Evolutionary conservation across 1,140 invertebrate genomes (phyloP).

Genomic region (Lordiphosa stackelbergi): DNA sequence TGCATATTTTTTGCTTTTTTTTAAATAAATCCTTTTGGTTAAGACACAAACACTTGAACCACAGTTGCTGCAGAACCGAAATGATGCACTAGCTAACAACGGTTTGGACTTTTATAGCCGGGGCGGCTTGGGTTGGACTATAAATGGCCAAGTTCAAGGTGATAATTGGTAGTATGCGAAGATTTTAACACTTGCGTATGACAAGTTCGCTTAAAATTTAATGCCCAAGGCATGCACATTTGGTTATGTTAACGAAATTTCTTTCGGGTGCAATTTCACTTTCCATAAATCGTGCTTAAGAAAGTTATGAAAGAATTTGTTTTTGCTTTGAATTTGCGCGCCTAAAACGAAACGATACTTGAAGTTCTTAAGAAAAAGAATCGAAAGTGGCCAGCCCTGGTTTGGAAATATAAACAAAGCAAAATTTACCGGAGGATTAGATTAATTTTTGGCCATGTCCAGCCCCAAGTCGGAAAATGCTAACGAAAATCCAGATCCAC

Average conservation of each 20-base stretch:
- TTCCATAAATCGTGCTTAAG: slow-evolving; percentile 49
- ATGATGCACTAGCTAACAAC: slow-evolving; percentile 45
- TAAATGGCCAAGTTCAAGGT: slow-evolving; percentile 49
- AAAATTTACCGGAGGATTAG: no score
- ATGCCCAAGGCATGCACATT: slow-evolving; percentile 62
- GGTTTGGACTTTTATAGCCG: slow-evolving; percentile 42
- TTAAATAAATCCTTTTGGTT: slow-evolving; percentile 28
- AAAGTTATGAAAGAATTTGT: no score
- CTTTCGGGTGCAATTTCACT: slow-evolving; percentile 69
- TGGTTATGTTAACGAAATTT: slow-evolving; percentile 57
- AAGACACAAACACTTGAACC: slow-evolving; percentile 32
- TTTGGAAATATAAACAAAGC: no score
- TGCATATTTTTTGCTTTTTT: slow-evolving; percentile 40
- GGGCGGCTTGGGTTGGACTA: no score
- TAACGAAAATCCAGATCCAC: slow-evolving; percentile 81
- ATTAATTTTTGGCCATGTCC: slow-evolving; percentile 31
- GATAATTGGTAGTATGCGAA: slow-evolving; percentile 57
- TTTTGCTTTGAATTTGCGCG: no score
- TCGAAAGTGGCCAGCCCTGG: no score
- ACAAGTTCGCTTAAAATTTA: slow-evolving; percentile 37
- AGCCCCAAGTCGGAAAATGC: slow-evolving; percentile 57
- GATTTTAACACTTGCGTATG: slow-evolving; percentile 67
- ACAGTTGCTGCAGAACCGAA: slow-evolving; percentile 44
- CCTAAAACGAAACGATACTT: no score
- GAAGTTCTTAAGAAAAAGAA: no score